Percentiles rank a stretch among this genome's conserved stretches.
Conservation (phyloP, 2,113 vertebrate genomes). For the Rhagologus leucostigma region DNA sequence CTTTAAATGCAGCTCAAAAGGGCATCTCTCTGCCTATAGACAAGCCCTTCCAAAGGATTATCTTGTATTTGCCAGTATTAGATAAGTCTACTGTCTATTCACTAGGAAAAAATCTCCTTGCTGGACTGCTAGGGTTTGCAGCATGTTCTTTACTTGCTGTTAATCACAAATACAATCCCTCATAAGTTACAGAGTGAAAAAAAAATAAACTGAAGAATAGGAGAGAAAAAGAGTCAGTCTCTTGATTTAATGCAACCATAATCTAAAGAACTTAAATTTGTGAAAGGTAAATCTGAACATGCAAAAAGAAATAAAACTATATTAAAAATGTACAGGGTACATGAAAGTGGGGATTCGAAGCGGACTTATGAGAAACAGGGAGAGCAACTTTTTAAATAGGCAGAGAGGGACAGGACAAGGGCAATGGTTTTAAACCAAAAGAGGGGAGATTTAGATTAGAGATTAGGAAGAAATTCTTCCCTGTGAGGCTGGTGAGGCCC, state of each 20-base stretch:
- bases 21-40: neutral
- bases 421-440: neutral
- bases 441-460: neutral
- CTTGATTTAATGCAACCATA: neutral
- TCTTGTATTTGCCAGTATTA: neutral
- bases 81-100: neutral
- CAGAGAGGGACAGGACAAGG: neutral
- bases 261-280: neutral
- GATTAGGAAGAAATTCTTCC: neutral
- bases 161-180: neutral
- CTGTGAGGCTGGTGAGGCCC: neutral
- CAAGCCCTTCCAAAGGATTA: neutral
- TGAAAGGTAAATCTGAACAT: neutral
- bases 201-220: conserved; percentile 12
- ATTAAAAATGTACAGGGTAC: neutral
- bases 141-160: neutral
- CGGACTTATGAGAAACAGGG: neutral
- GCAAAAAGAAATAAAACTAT: neutral
- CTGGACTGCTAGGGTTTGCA: neutral
- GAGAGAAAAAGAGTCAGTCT: neutral
- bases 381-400: neutral
- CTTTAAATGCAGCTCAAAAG: neutral
- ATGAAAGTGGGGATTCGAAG: accelerated
- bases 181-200: neutral
- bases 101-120: neutral